Base-by-base conservation (phyloP, 2,888 invertebrate genomes). In the Nymphalis c-album region DNA sequence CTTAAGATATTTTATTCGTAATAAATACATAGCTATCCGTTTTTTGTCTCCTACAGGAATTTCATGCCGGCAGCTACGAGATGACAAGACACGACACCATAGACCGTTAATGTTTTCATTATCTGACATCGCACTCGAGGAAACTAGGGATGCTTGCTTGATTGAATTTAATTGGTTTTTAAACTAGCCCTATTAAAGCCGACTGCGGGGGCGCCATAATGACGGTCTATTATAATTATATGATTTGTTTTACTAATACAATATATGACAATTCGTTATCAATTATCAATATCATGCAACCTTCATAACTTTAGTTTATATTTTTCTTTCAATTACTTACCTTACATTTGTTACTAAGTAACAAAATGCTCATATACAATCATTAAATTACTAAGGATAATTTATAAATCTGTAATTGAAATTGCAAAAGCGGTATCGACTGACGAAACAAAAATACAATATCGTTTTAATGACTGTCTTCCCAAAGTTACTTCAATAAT, bases 81-180 rank as follows among this genome's bases (percentile, higher is more conserved):
- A 69, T 68, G 62, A 13, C 55, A 62, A 55, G 53, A 55, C 26
- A 16, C 60, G 53, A 71, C 68, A 71, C 71, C 71, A 71, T 65
- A 61, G 67, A 75, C 73, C 72, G 68, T 75, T 77, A 79, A 82
- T 82, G 79, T 82, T 82, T 84, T 80, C 78, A 84, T 84, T 80
- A 82, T 78, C 75, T 74, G 76, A 63, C 75, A 75, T 62, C 59
- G 57, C 59, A 58, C 45, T 57, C 57, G 62, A 58, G 67, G 64
- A 67, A 67, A 67, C 71, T 73, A 55, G 70, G 77, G 74, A 68
- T 67, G 73, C 62, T 72, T 78, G 80, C 76, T 74, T 81, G 80
- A 86, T 86, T 84, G 83, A 80, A 82, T 84, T 84, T 85, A 85
- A 87, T 87, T 85, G 83, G 79, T 79, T 83, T 83, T 80, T 81